Conservation (phyloP, 2,113 vertebrate species). For the Pachycephala philippinensis region DNA sequence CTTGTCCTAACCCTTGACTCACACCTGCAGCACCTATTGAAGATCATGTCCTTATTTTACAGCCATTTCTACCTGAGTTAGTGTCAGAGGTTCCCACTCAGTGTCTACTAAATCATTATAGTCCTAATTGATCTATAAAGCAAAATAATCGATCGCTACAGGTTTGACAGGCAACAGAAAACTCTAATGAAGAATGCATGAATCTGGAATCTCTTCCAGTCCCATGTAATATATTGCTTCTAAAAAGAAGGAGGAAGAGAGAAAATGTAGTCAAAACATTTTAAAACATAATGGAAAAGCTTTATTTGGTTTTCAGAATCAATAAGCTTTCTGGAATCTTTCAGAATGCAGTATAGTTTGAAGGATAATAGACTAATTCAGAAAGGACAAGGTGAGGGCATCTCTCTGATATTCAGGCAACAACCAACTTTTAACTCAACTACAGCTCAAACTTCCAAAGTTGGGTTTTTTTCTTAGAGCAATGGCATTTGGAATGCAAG, state of each 20-base stretch:
- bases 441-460: neutral
- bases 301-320: neutral
- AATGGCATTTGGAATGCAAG: neutral
- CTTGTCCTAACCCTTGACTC: neutral
- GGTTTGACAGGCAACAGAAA: neutral
- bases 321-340: neutral
- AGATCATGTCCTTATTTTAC: neutral
- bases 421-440: neutral
- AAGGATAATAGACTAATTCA: neutral
- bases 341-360: neutral
- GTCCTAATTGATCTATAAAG: neutral
- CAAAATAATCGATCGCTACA: neutral
- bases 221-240: neutral
- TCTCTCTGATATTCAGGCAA: neutral
- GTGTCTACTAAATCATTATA: neutral
- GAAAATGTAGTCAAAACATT: neutral
- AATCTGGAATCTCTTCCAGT: neutral
- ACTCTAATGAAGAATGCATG: neutral
- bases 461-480: neutral
- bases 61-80: neutral
- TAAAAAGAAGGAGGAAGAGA: neutral
- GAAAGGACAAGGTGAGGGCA: neutral
- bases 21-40: neutral
- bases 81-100: neutral
- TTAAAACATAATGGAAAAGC: neutral